A percentile compares a stretch with the other conserved stretches of the same genome.
These are phyloP conservation scores for Diabrotica undecimpunctata DNA, from an alignment of 1,140 invertebrate genomes.

Conservation along the genomic window DNA sequence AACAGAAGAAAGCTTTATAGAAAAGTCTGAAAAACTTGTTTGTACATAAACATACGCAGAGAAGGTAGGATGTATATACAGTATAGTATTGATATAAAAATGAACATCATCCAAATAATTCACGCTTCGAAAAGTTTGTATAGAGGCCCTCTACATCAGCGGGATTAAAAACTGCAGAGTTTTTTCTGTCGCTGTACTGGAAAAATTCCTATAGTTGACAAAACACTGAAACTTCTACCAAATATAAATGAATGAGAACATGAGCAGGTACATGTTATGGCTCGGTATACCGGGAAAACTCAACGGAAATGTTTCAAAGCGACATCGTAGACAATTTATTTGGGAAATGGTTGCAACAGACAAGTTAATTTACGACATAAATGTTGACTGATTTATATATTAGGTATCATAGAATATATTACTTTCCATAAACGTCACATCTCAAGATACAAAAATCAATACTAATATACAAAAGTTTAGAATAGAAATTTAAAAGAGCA, in stretches of 20 bases:
- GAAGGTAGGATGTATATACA: too few relatives aligned
- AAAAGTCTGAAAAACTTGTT: too few relatives aligned
- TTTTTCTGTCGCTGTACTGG: not conserved
- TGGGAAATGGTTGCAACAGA: not conserved
- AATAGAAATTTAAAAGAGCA: too few relatives aligned
- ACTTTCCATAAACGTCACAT: too few relatives aligned
- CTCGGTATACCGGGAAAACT: not conserved
- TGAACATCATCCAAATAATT: not conserved
- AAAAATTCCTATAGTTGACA: conserved; percentile 1
- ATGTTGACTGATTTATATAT: too few relatives aligned
- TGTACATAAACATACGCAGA: too few relatives aligned
- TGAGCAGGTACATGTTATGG: not conserved
- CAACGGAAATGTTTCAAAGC: not conserved
- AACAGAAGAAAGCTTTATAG: too few relatives aligned
- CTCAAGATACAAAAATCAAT: too few relatives aligned
- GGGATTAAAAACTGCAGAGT: conserved; percentile 2
- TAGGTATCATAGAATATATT: too few relatives aligned
- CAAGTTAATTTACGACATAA: too few relatives aligned
- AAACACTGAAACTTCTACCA: not conserved
- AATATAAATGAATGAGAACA: not conserved
- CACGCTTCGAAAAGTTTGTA: conserved; percentile 2
- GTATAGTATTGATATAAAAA: conserved; percentile 3
- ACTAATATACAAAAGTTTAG: too few relatives aligned
- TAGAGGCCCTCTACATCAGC: not conserved
- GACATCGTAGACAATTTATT: not conserved